A percentile compares a stretch with the other conserved stretches of the same genome.
Evolutionary conservation across 2,888 invertebrate genomes (phyloP).

Genomic region (Eristalis arbustorum): DNA sequence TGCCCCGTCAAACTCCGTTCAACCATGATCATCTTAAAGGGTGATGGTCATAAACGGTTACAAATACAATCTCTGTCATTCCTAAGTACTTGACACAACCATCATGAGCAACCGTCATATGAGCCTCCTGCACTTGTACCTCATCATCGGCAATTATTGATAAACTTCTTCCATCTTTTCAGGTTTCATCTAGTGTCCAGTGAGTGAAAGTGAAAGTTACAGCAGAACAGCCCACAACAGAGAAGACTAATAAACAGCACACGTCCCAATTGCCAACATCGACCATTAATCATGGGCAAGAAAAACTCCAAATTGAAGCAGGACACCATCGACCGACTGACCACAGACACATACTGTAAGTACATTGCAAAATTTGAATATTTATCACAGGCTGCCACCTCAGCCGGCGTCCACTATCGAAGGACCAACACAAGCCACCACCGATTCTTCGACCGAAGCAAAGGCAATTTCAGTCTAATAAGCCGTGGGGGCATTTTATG

Average conservation of each 20-base stretch:
- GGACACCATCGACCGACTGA: constrained; percentile 95
- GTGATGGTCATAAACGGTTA: no score
- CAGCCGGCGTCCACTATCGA: neutral
- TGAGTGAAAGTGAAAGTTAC: constrained; percentile 17
- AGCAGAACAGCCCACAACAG: neutral
- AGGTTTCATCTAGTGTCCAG: constrained; percentile 40
- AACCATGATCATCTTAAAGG: no score
- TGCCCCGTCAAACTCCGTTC: no score
- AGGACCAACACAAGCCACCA: neutral
- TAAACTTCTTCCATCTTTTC: constrained; percentile 3
- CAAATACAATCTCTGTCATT: no score
- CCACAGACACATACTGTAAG: constrained; percentile 97
- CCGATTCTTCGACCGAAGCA: neutral
- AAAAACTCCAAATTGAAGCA: constrained; percentile 97
- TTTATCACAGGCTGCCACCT: neutral
- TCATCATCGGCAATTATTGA: neutral
- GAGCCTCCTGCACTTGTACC: neutral
- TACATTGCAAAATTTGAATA: constrained; percentile 74
- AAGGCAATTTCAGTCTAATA: neutral
- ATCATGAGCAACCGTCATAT: neutral
- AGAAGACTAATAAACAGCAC: constrained; percentile 19
- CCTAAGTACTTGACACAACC: no score
- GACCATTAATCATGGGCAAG: constrained; percentile 88
- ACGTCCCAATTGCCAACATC: constrained; percentile 55
- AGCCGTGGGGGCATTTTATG: neutral